phyloP scores from a whole-genome alignment of 2,888 invertebrate species.

The Piscicola geometra region DNA sequence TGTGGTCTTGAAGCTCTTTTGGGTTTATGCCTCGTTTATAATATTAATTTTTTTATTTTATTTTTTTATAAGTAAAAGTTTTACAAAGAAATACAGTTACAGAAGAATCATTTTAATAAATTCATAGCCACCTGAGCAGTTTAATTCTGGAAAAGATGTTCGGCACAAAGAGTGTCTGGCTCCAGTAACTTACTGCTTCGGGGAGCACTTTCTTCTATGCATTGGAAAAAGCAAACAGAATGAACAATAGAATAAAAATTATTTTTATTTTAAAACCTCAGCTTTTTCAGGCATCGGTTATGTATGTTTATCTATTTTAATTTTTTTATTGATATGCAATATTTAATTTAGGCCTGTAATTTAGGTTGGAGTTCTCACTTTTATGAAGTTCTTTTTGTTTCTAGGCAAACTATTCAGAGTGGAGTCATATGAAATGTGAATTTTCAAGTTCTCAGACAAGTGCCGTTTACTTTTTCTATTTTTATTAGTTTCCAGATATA shows the following conservation, averaged over 20 bases:
- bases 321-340: no score
- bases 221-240: no score
- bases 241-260: background rate
- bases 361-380: constrained; percentile 8
- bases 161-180: constrained; percentile 19
- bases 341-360: no score
- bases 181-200: constrained; percentile 12
- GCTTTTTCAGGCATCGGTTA: no score
- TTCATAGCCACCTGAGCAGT: constrained; percentile 16
- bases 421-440: constrained; percentile 17
- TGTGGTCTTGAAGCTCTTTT: no score
- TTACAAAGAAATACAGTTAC: background rate
- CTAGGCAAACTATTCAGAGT: background rate
- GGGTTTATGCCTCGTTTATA: no score
- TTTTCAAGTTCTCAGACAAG: constrained; percentile 12
- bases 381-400: constrained; percentile 10
- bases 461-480: constrained; percentile 3
- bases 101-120: background rate
- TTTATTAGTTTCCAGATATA: constrained; percentile 3
- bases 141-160: background rate
- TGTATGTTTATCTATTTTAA: no score
- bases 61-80: background rate
- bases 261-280: no score
- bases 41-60: no score
- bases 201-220: constrained; percentile 25